A percentile compares a stretch with the other conserved stretches of the same genome.
Conservation (phyloP, 2,113 vertebrate genomes). For the Synchiropus splendidus region DNA sequence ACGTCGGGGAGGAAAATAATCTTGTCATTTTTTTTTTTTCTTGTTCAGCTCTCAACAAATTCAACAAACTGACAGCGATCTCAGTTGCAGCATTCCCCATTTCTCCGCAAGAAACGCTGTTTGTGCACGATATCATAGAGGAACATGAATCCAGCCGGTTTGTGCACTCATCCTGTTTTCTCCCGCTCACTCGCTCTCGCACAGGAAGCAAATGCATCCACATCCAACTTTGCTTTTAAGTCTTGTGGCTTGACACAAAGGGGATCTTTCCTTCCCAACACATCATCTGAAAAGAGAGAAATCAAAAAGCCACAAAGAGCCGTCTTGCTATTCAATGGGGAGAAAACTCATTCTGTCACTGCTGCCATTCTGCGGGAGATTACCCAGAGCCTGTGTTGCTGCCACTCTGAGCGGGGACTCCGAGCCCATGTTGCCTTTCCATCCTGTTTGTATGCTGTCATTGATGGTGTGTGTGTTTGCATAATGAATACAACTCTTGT, state of each 20-base stretch:
- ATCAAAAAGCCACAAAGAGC: slow-evolving; percentile 61
- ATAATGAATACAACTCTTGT: slow-evolving; percentile 24
- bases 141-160: slow-evolving; percentile 34
- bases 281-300: slow-evolving; percentile 55
- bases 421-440: slow-evolving; percentile 38
- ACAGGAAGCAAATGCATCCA: slow-evolving; percentile 35
- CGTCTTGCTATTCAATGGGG: slow-evolving; percentile 49
- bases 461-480: slow-evolving; percentile 24
- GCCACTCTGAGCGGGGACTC: slow-evolving; percentile 52
- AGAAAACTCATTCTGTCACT: slow-evolving; percentile 56
- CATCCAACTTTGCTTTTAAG: slow-evolving; percentile 63
- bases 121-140: slow-evolving; percentile 35
- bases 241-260: slow-evolving; percentile 62
- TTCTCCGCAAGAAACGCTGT: slow-evolving; percentile 25
- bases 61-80: slow-evolving; percentile 47
- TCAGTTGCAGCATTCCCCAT: slow-evolving; percentile 15
- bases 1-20: slow-evolving; percentile 11
- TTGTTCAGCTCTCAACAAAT: slow-evolving; percentile 26
- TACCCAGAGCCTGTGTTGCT: slow-evolving; percentile 12
- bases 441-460: slow-evolving; percentile 25
- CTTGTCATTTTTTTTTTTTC: slow-evolving; percentile 17
- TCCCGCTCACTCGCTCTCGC: slow-evolving; percentile 3
- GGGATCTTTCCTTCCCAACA: slow-evolving; percentile 52
- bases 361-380: slow-evolving; percentile 57
- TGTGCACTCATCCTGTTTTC: slow-evolving; percentile 22